Evolutionary conservation across 2,888 invertebrate species (phyloP), one percentile per base, ranked within the genome.

Genomic region (Malthinus seriepunctatus): DNA sequence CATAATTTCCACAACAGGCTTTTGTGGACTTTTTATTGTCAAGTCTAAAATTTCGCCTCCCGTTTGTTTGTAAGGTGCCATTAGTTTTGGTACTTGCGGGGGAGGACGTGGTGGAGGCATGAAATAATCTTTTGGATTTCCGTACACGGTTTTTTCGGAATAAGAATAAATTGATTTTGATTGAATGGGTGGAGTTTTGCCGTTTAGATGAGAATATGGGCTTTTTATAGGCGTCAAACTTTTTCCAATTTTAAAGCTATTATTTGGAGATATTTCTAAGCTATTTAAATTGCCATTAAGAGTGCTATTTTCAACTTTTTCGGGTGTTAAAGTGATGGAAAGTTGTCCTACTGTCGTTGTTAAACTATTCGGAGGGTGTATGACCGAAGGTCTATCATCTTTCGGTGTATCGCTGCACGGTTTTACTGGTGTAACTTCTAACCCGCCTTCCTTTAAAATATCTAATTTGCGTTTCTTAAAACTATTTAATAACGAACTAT

Each of bases 381-480:
- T 77, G 8, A 78, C 76, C n/a, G 76, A 71, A 5, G 77, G 73
- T 48, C 76, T 62, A 42, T 64, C 64, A 48, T 75, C 74, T 68
- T 72, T 75, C 23, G 55, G 10, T 11, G 10, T 32, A 15, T 62
- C 57, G 9, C 11, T 37, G 9, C 11, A 31, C 9, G 54, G 54
- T 42, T 59, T 54, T 31, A 63, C 75, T 62, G 31, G 86, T 0
- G 90, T 90, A 1, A 90, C 90, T 72, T 90, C 90, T 3, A 90
- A 77, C 0, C 90, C 90, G 9, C 89, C 84, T 69, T 90, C 88
- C 56, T 88, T 87, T 35, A 91, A 79, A 39, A 90, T 89, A 65
- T 90, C 90, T 6, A 90, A 79, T 70, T 89, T 90, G 63, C 87
- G 84, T 67, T 83, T 84, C 76, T 88, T 89, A 63, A 88, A 84